These are phyloP conservation scores for Nibea albiflora DNA, from an alignment of 2,113 vertebrate species.

Conservation along the genomic window DNA sequence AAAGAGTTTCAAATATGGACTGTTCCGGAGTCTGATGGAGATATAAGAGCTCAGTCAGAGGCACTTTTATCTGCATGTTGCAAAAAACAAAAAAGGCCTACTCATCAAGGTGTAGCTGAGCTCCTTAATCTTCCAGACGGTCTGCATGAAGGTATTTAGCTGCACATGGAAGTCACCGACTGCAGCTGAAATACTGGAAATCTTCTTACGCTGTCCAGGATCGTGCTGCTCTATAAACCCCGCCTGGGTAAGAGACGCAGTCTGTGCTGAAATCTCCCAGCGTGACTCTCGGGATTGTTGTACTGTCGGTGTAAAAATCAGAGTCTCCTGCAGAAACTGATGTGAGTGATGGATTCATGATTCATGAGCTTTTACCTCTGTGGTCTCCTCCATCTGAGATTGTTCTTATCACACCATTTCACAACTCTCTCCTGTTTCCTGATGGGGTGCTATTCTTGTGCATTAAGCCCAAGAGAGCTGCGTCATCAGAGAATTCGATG, in stretches of 20 bases:
- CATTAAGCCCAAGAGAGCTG: conserved; percentile 38
- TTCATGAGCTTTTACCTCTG: conserved; percentile 4
- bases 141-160: not conserved
- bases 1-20: not conserved
- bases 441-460: conserved; percentile 34
- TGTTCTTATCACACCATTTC: conserved; percentile 15
- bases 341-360: conserved; percentile 40
- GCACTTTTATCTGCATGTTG: not conserved
- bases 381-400: conserved; percentile 2
- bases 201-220: not conserved
- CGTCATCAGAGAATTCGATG: conserved; percentile 49
- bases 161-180: not conserved
- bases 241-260: not conserved
- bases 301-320: not conserved
- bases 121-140: not conserved
- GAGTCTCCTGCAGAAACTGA: not conserved
- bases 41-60: not conserved
- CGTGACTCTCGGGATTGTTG: not conserved
- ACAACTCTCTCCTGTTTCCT: conserved; percentile 4
- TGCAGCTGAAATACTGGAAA: not conserved
- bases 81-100: not conserved
- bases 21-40: not conserved
- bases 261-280: not conserved
- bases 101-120: not conserved
- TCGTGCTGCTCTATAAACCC: not conserved